Conservation (phyloP, 2,888 invertebrate genomes). For the Melolontha melolontha region DNA sequence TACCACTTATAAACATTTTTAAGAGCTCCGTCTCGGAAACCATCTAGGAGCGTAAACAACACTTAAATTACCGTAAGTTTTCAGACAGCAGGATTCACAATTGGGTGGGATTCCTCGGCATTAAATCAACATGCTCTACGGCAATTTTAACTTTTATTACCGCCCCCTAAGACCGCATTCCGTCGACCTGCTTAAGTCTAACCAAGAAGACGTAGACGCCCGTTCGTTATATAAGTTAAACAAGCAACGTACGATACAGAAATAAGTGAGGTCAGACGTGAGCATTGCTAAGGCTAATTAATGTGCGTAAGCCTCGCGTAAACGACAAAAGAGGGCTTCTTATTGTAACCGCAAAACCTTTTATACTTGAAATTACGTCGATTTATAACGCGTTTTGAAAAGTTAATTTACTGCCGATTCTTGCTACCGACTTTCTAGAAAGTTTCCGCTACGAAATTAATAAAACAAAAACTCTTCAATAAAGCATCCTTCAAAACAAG, state of each 20-base stretch:
- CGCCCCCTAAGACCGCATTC: constrained; percentile 16
- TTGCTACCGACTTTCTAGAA: background rate
- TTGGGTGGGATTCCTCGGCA: constrained; percentile 26
- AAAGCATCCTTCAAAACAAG: constrained; percentile 1
- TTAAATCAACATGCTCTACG: constrained; percentile 35
- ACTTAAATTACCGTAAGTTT: constrained; percentile 38
- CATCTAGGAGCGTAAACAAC: constrained; percentile 24
- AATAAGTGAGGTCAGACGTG: constrained; percentile 1
- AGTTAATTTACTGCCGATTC: constrained; percentile 35
- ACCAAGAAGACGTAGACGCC: constrained; percentile 20
- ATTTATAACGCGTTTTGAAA: constrained; percentile 30
- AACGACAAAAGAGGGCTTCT: constrained; percentile 18
- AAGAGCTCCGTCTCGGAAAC: constrained; percentile 17
- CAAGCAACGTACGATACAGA: constrained; percentile 7
- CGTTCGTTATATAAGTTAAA: constrained; percentile 25
- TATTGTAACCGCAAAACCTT: constrained; percentile 29
- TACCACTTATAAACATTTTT: constrained; percentile 30
- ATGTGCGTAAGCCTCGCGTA: constrained; percentile 8
- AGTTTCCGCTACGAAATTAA: background rate
- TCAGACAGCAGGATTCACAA: constrained; percentile 30
- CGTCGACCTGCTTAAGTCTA: constrained; percentile 18
- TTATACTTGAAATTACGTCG: constrained; percentile 20
- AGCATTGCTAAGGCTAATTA: constrained; percentile 12
- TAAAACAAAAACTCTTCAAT: constrained; percentile 21
- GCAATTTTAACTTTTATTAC: constrained; percentile 35